These are phyloP conservation scores for Rhagonycha lutea DNA, from an alignment of 2,888 invertebrate genomes.

Conservation along the genomic window DNA sequence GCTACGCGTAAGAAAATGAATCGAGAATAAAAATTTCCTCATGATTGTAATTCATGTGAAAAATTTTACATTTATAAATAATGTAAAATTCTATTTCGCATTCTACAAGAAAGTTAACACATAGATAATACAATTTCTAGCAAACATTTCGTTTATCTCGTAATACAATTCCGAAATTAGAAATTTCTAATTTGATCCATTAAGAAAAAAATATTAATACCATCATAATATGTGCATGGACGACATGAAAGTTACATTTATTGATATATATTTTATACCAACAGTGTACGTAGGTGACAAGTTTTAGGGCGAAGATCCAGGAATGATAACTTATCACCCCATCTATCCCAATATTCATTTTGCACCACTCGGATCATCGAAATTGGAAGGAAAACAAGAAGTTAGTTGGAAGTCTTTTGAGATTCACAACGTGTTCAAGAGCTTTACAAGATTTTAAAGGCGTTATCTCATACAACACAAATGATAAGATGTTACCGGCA, in stretches of 20 bases:
- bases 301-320: slow-evolving; percentile 20
- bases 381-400: slow-evolving; percentile 28
- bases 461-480: slow-evolving; percentile 39
- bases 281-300: slow-evolving; percentile 7
- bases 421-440: slow-evolving; percentile 36
- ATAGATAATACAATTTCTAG: background rate
- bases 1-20: no score
- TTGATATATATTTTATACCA: background rate
- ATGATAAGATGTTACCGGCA: slow-evolving; percentile 37
- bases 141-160: background rate
- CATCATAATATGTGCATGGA: background rate
- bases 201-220: background rate
- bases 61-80: slow-evolving; percentile 14
- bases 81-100: slow-evolving; percentile 22
- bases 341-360: slow-evolving; percentile 28
- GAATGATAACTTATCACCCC: slow-evolving; percentile 23
- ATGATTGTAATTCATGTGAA: slow-evolving; percentile 6
- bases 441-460: slow-evolving; percentile 35
- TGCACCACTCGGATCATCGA: slow-evolving; percentile 21
- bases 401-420: slow-evolving; percentile 29
- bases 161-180: background rate
- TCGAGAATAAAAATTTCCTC: background rate
- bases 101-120: slow-evolving; percentile 4
- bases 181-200: background rate
- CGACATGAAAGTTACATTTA: background rate